Conservation (phyloP, 2,888 invertebrate genomes). For the Bombylius major region DNA sequence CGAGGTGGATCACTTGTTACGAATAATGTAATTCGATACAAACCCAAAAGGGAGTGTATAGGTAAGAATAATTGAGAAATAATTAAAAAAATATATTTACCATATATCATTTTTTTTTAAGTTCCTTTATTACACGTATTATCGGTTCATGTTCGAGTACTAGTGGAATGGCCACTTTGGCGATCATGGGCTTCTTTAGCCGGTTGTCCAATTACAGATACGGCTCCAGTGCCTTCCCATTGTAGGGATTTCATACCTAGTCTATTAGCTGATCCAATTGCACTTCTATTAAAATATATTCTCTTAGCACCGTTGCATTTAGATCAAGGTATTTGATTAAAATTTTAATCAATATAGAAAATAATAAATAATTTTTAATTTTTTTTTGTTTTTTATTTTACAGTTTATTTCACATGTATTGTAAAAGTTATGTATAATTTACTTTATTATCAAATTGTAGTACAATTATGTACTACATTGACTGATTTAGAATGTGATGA, state of each 20-base stretch:
- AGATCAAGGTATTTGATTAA: slow-evolving; percentile 65
- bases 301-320: slow-evolving; percentile 73
- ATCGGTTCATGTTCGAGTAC: slow-evolving; percentile 69
- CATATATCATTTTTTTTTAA: slow-evolving; percentile 24
- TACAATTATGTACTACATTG: slow-evolving; percentile 60
- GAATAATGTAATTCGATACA: slow-evolving; percentile 47
- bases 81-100: neutral
- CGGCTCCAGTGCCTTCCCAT: slow-evolving; percentile 32
- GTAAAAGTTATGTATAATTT: slow-evolving; percentile 81
- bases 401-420: slow-evolving; percentile 80
- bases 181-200: slow-evolving; percentile 36
- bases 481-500: slow-evolving; percentile 50
- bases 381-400: slow-evolving; percentile 17
- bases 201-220: slow-evolving; percentile 30
- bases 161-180: slow-evolving; percentile 48
- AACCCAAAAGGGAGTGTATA: slow-evolving; percentile 68
- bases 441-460: slow-evolving; percentile 76
- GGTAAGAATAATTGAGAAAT: slow-evolving; percentile 37
- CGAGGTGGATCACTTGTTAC: slow-evolving; percentile 65
- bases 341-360: neutral
- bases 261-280: slow-evolving; percentile 72
- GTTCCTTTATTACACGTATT: slow-evolving; percentile 82
- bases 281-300: slow-evolving; percentile 76
- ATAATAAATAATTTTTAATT: neutral
- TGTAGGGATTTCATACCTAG: slow-evolving; percentile 53